A percentile compares a stretch with the other conserved stretches of the same genome.
Evolutionary conservation across 2,888 invertebrate species (phyloP).

Genomic region (Acronicta aceris): DNA sequence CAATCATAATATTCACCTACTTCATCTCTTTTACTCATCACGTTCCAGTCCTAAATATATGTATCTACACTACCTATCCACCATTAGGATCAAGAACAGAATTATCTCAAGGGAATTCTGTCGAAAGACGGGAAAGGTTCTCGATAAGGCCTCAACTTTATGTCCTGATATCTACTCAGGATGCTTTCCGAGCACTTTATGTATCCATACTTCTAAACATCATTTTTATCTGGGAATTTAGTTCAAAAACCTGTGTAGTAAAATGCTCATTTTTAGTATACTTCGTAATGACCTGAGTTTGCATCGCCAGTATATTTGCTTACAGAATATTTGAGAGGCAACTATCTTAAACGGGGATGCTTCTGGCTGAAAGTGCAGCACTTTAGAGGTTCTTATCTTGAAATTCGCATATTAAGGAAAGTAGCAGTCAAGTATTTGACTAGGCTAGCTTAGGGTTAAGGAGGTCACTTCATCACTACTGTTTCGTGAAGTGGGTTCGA

Average conservation of each 20-base stretch:
- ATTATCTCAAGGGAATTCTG: conserved; percentile 52
- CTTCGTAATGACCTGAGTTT: conserved; percentile 23
- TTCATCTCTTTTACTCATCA: too few species aligned
- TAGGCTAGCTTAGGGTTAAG: too few species aligned
- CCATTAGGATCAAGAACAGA: conserved; percentile 40
- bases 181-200: conserved; percentile 39
- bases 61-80: too few species aligned
- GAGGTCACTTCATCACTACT: too few species aligned
- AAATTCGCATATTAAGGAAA: not conserved
- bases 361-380: conserved; percentile 10
- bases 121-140: conserved; percentile 55
- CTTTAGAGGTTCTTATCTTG: too few species aligned
- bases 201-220: conserved; percentile 37
- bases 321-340: conserved; percentile 21
- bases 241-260: conserved; percentile 19
- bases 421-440: too few species aligned
- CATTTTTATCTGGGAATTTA: conserved; percentile 27
- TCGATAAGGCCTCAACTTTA: conserved; percentile 63
- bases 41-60: not conserved
- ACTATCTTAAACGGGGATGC: conserved; percentile 6
- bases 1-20: too few species aligned
- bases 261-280: conserved; percentile 34
- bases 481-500: too few species aligned
- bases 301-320: conserved; percentile 6
- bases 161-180: conserved; percentile 50